These are phyloP conservation scores for Pituophis catenifer DNA, from an alignment of 2,113 vertebrate genomes.

Conservation along the genomic window DNA sequence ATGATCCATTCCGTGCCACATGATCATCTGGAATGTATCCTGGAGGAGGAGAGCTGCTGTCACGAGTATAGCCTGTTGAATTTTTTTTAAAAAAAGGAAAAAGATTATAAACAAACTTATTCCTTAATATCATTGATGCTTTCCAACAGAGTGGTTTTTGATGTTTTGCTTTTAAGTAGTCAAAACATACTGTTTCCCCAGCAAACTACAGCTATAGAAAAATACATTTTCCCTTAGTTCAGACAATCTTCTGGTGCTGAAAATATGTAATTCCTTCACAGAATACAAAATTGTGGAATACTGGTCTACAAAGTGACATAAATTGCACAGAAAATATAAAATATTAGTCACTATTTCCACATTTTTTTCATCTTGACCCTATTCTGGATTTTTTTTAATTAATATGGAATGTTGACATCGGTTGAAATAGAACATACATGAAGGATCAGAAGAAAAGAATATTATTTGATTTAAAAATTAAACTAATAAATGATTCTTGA, in stretches of 20 bases:
- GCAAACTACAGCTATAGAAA: background rate
- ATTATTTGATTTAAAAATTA: too few relatives aligned
- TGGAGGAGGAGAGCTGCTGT: conserved; percentile 94
- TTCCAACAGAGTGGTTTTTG: background rate
- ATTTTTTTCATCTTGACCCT: background rate
- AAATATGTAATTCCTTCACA: background rate
- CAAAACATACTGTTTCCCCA: background rate
- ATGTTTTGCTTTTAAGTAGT: background rate
- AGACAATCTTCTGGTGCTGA: background rate
- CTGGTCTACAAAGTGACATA: background rate
- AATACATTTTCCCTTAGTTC: background rate
- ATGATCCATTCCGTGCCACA: conserved; percentile 94
- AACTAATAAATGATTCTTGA: too few relatives aligned
- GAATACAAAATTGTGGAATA: background rate
- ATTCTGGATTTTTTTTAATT: background rate
- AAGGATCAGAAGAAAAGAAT: too few relatives aligned
- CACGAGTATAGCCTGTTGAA: conserved; percentile 80
- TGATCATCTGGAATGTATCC: conserved; percentile 98
- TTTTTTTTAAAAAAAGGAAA: conserved; percentile 14
- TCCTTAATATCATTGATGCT: background rate
- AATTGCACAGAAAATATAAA: background rate
- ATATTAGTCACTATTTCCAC: background rate
- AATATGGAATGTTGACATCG: background rate
- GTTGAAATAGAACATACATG: background rate
- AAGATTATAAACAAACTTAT: background rate